A percentile compares a stretch with the other conserved stretches of the same genome.
Conservation (phyloP, 2,888 invertebrate genomes). For the Ochropacha duplaris region DNA sequence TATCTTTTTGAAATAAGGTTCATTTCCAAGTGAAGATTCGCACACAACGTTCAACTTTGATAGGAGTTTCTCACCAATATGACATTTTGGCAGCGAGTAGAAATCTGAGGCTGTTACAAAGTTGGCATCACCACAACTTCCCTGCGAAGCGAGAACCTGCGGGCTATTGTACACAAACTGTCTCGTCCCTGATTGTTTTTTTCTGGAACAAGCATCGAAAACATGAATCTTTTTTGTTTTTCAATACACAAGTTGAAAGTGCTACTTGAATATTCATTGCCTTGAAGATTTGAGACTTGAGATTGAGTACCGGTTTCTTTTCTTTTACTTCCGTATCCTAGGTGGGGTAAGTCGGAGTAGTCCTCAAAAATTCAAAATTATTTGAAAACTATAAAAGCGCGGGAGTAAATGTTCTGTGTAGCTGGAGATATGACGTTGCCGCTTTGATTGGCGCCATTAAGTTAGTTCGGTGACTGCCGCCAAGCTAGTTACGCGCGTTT, state of each 20-base stretch:
- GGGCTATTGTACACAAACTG: not conserved
- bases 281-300: not conserved
- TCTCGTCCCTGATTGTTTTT: not conserved
- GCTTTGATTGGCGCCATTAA: too few relatives aligned
- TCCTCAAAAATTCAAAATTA: too few relatives aligned
- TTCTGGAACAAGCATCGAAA: not conserved
- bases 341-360: too few relatives aligned
- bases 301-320: not conserved
- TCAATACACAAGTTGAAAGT: not conserved
- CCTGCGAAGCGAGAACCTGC: not conserved
- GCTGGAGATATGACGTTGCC: too few relatives aligned
- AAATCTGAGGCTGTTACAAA: not conserved
- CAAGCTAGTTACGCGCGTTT: too few relatives aligned
- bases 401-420: too few relatives aligned
- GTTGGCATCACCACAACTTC: not conserved
- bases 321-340: too few relatives aligned
- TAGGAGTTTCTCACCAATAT: not conserved
- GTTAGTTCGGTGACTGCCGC: too few relatives aligned
- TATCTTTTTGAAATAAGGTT: too few relatives aligned
- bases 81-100: not conserved
- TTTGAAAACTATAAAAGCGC: too few relatives aligned
- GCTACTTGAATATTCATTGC: constrained; percentile 3
- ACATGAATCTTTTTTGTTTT: constrained; percentile 1
- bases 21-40: too few relatives aligned
- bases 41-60: too few relatives aligned